Percentiles rank a stretch among this genome's conserved stretches.
These are phyloP conservation scores for Schlechtendalia chinensis DNA, from an alignment of 1,140 invertebrate species.

Conservation along the genomic window DNA sequence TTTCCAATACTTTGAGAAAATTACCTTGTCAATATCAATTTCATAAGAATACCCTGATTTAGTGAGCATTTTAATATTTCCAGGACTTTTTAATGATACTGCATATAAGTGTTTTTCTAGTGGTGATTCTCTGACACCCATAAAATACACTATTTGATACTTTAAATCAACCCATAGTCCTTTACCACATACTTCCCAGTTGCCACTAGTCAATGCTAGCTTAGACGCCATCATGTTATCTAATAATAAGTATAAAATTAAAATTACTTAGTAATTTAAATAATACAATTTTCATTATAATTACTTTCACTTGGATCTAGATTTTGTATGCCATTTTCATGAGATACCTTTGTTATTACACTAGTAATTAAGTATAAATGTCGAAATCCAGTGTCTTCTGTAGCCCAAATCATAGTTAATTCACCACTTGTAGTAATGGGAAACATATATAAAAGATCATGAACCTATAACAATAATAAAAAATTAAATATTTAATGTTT, in stretches of 20 bases:
- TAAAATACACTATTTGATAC: slow-evolving; percentile 75
- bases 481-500: slow-evolving; percentile 12
- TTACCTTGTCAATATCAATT: slow-evolving; percentile 76
- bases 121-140: slow-evolving; percentile 75
- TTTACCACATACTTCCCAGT: slow-evolving; percentile 78
- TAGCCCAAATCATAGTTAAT: slow-evolving; percentile 85
- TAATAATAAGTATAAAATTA: background rate
- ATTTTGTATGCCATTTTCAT: slow-evolving; percentile 47
- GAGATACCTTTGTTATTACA: slow-evolving; percentile 56
- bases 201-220: slow-evolving; percentile 72
- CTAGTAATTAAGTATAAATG: slow-evolving; percentile 82
- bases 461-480: slow-evolving; percentile 60
- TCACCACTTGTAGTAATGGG: slow-evolving; percentile 61
- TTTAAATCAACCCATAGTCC: slow-evolving; percentile 75
- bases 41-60: slow-evolving; percentile 72
- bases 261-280: background rate
- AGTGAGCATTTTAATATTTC: slow-evolving; percentile 70
- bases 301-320: slow-evolving; percentile 44
- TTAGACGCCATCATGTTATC: slow-evolving; percentile 57
- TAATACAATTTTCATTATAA: background rate
- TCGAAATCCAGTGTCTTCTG: slow-evolving; percentile 86
- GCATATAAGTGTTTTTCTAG: slow-evolving; percentile 82
- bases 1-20: background rate
- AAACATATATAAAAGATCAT: slow-evolving; percentile 84
- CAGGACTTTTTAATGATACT: slow-evolving; percentile 67